Evolutionary conservation across 1,140 invertebrate genomes (phyloP).

Genomic region (Pemphigus obesinymphae): DNA sequence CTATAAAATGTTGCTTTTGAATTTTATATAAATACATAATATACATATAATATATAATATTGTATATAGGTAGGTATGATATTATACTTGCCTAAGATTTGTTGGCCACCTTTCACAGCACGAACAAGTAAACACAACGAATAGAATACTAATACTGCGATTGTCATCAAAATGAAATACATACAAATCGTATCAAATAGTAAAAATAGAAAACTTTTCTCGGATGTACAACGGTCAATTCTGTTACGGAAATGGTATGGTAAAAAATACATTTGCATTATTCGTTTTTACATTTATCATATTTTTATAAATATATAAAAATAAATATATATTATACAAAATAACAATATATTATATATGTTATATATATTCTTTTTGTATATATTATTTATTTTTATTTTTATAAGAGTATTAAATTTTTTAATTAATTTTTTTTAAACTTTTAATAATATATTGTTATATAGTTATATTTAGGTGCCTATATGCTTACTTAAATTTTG

Average conservation of each 20-base stretch:
- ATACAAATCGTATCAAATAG: not conserved
- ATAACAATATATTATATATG: no score
- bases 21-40: not conserved
- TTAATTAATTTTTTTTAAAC: no score
- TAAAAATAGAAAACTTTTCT: not conserved
- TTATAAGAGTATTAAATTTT: no score
- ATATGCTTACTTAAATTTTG: not conserved
- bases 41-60: not conserved
- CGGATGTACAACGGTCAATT: not conserved
- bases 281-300: no score
- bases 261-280: not conserved
- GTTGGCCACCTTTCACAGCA: not conserved
- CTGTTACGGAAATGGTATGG: not conserved
- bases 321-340: no score
- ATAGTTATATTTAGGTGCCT: no score
- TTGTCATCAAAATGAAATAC: not conserved
- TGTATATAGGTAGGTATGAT: not conserved
- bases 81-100: not conserved
- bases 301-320: no score
- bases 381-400: no score
- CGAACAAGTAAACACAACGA: not conserved
- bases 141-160: slow-evolving; percentile 3
- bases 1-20: not conserved
- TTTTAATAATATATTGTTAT: no score
- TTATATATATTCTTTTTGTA: no score